These are phyloP conservation scores for Ferrisia virgata DNA, from an alignment of 2,888 invertebrate genomes.

Conservation along the genomic window DNA sequence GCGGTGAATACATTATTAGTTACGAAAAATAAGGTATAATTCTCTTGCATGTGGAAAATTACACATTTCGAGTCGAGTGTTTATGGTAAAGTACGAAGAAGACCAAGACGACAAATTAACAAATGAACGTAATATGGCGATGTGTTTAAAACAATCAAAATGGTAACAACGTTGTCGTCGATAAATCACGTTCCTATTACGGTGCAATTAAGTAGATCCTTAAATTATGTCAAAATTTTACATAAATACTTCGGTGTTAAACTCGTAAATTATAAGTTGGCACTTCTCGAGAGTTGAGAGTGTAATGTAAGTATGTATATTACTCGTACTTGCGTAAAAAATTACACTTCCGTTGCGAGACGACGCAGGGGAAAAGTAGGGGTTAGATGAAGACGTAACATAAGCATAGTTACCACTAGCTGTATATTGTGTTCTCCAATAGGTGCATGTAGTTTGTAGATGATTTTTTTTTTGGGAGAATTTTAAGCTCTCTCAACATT, in stretches of 20 bases:
- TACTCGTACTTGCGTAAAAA: background rate
- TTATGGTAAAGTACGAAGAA: background rate
- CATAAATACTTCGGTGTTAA: background rate
- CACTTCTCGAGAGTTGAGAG: background rate
- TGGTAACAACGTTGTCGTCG: conserved; percentile 30
- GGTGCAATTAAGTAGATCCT: conserved; percentile 29
- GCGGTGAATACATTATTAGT: conserved; percentile 38
- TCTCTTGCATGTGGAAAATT: conserved; percentile 14
- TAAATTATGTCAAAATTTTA: conserved; percentile 28
- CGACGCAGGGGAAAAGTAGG: background rate
- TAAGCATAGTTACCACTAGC: too few species aligned
- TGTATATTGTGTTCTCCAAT: too few species aligned
- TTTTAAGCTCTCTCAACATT: background rate
- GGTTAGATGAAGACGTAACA: background rate
- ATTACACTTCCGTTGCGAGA: background rate
- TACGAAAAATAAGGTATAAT: background rate
- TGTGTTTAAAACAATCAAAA: conserved; percentile 28
- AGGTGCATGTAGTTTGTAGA: too few species aligned
- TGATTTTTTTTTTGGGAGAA: background rate
- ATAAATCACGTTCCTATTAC: conserved; percentile 40
- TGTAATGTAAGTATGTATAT: background rate
- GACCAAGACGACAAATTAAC: conserved; percentile 34
- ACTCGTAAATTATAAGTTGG: background rate
- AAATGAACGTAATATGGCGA: conserved; percentile 8
- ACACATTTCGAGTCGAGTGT: background rate